Percentiles rank a stretch among this genome's conserved stretches.
Conservation (phyloP, 37 sponge, comb jelly and placozoan species). For the Amphimedon queenslandica region DNA sequence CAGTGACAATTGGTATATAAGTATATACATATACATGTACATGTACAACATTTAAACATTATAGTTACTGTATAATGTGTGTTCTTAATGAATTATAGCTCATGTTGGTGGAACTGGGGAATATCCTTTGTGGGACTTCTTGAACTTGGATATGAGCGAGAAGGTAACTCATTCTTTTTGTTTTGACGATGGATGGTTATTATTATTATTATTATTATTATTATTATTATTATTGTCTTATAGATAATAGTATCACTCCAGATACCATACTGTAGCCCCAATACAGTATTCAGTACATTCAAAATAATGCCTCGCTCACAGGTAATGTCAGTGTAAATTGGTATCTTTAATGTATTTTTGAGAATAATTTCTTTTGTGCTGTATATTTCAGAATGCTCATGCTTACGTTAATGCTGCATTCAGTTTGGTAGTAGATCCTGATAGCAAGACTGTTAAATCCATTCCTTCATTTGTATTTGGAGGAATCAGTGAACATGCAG, state of each 20-base stretch:
- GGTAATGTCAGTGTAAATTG: slow-evolving; percentile 35
- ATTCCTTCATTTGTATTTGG: slow-evolving; percentile 63
- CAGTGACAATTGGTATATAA: slow-evolving; percentile 52
- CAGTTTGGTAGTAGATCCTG: slow-evolving; percentile 32
- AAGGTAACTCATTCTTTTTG: background rate
- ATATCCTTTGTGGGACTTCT: slow-evolving; percentile 41
- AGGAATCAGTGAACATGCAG: slow-evolving; percentile 58
- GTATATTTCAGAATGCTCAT: slow-evolving; percentile 49
- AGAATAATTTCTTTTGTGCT: background rate
- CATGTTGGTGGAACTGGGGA: slow-evolving; percentile 4
- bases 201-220: background rate
- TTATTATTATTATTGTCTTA: slow-evolving; percentile 5
- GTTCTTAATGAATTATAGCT: slow-evolving; percentile 1
- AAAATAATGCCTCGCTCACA: slow-evolving; percentile 75
- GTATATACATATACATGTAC: background rate
- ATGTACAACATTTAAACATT: background rate
- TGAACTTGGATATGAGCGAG: slow-evolving; percentile 50
- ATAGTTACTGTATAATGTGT: background rate
- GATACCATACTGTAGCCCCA: slow-evolving; percentile 35
- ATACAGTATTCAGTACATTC: slow-evolving; percentile 40
- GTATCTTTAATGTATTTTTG: background rate
- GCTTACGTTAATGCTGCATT: slow-evolving; percentile 81
- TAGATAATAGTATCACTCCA: slow-evolving; percentile 57
- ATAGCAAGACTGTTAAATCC: slow-evolving; percentile 18
- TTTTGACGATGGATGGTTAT: background rate